A percentile compares a stretch with the other conserved stretches of the same genome.
phyloP scores from a whole-genome alignment of 2,797 vertebrate species.

The Lacerta viridis region DNA sequence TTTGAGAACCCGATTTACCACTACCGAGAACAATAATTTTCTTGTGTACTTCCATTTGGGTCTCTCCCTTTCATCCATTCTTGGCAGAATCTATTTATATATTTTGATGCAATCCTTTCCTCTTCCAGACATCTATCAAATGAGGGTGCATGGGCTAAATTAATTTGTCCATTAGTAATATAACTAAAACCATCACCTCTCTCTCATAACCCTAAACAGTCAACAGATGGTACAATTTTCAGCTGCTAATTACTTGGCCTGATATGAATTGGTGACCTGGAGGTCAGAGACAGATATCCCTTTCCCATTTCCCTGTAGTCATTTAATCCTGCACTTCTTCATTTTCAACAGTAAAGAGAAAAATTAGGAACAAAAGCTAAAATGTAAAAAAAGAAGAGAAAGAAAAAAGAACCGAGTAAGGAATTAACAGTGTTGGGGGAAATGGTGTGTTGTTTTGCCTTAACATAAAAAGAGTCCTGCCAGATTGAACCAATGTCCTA shows the following conservation, averaged over 20 bases:
- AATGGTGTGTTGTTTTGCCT: neutral
- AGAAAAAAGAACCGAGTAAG: no score
- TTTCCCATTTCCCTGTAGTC: slow-evolving; percentile 6
- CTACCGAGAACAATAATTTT: neutral
- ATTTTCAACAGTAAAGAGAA: neutral
- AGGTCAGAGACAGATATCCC: neutral
- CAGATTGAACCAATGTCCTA: neutral
- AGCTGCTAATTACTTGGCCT: slow-evolving; percentile 38
- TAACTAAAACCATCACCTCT: neutral
- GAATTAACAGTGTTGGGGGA: neutral
- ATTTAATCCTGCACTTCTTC: slow-evolving; percentile 14
- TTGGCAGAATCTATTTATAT: neutral
- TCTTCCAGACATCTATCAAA: slow-evolving; percentile 5
- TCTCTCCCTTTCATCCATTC: neutral
- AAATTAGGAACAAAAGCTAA: neutral
- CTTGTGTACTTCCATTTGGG: neutral
- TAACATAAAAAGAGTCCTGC: neutral
- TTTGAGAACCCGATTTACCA: neutral
- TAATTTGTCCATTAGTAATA: slow-evolving; percentile 33
- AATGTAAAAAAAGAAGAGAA: neutral
- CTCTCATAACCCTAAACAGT: slow-evolving; percentile 24
- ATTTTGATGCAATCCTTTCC: neutral
- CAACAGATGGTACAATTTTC: slow-evolving; percentile 23
- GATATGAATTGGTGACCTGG: slow-evolving; percentile 20
- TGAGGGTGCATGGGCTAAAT: neutral